Percentiles rank a stretch among this genome's conserved stretches.
Conservation (phyloP, 2,797 vertebrate species). For the Paratrypauchen microcephalus region DNA sequence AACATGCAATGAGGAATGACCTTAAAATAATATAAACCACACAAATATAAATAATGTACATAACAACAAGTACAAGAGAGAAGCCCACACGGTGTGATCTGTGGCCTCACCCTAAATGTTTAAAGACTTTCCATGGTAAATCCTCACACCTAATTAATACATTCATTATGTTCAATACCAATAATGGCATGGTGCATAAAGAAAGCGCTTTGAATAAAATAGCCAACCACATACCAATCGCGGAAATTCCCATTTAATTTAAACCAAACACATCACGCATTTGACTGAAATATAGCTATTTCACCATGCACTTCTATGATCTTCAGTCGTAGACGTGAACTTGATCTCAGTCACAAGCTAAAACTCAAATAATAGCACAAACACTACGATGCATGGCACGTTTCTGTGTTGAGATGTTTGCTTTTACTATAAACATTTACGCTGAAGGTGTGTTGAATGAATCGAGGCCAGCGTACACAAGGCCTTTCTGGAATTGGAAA, state of each 20-base stretch:
- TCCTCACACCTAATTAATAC: slow-evolving; percentile 1
- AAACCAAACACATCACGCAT: slow-evolving; percentile 10
- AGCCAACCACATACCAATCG: slow-evolving; percentile 5
- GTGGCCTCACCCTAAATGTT: not conserved
- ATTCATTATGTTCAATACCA: slow-evolving; percentile 10
- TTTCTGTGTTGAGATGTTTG: not conserved
- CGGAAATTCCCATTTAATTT: slow-evolving; percentile 19
- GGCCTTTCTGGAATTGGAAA: not conserved
- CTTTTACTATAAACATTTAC: not conserved
- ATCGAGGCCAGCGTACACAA: not conserved
- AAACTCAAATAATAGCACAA: not conserved
- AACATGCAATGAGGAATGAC: slow-evolving; percentile 20
- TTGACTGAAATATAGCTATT: slow-evolving; percentile 35
- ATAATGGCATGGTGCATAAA: slow-evolving; percentile 8
- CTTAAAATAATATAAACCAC: slow-evolving; percentile 1
- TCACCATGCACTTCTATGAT: slow-evolving; percentile 19
- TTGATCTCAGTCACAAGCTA: slow-evolving; percentile 48
- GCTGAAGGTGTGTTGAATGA: not conserved
- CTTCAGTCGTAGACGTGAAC: slow-evolving; percentile 57
- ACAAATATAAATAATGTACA: slow-evolving; percentile 13
- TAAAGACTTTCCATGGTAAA: slow-evolving; percentile 10
- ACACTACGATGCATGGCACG: too few relatives aligned
- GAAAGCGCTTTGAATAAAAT: not conserved
- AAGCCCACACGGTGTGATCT: not conserved
- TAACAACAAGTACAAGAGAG: slow-evolving; percentile 12